Conservation (phyloP, 2,797 vertebrate genomes). For the Chelon auratus region DNA sequence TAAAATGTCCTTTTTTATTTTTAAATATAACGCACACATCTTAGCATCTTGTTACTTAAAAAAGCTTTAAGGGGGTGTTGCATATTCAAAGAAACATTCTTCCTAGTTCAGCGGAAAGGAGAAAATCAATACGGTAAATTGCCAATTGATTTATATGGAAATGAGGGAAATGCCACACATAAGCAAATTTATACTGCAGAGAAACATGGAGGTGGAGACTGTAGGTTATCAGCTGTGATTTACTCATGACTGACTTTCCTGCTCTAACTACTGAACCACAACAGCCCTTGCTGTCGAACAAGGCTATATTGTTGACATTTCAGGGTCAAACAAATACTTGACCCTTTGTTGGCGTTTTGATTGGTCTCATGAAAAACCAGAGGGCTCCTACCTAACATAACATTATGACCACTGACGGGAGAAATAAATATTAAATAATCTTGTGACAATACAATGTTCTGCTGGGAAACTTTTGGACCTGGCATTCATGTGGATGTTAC, state of each 20-base stretch:
- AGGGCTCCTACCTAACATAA: too few species aligned
- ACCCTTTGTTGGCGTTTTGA: too few species aligned
- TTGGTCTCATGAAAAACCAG: too few species aligned
- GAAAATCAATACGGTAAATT: conserved; percentile 23
- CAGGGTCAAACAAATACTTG: too few species aligned
- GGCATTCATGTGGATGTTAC: too few species aligned
- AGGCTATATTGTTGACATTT: too few species aligned
- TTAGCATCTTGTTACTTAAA: background rate
- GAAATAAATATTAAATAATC: too few species aligned
- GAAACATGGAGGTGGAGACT: conserved; percentile 20
- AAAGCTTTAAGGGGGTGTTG: background rate
- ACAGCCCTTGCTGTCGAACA: too few species aligned
- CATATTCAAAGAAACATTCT: conserved; percentile 11
- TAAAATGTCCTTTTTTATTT: background rate
- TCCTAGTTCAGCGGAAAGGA: background rate
- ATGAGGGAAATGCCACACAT: conserved; percentile 11
- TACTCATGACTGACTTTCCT: background rate
- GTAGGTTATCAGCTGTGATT: background rate
- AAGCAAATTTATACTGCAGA: conserved; percentile 24
- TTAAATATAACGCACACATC: background rate
- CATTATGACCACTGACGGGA: too few species aligned
- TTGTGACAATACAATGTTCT: too few species aligned
- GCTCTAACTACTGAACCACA: too few species aligned
- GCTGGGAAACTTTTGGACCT: too few species aligned
- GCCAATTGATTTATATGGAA: conserved; percentile 21